A percentile compares a stretch with the other conserved stretches of the same genome.
Evolutionary conservation across 1,140 invertebrate species (phyloP).

Genomic region (Dinothrombium tinctorium): DNA sequence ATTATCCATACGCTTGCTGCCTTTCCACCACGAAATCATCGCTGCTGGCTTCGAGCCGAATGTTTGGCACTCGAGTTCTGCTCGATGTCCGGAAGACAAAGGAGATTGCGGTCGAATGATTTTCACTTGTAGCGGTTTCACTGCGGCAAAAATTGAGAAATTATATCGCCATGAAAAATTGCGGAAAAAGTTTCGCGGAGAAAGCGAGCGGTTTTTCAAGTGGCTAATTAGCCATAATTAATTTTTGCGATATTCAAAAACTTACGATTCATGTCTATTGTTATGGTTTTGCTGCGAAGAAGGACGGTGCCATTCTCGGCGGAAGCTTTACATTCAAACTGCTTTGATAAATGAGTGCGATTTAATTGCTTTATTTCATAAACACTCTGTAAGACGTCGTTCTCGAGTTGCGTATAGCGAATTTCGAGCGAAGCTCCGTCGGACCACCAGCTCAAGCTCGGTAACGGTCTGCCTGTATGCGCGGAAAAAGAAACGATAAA

Average conservation of each 20-base stretch:
- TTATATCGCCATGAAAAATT: too few species aligned
- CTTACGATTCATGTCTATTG: constrained; percentile 20
- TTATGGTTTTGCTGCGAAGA: constrained; percentile 14
- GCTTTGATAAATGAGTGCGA: constrained; percentile 48
- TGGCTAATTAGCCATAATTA: too few species aligned
- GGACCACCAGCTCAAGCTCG: constrained; percentile 18
- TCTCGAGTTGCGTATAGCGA: constrained; percentile 11
- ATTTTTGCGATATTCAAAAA: too few species aligned
- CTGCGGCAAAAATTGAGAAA: constrained; percentile 31
- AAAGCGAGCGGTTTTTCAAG: too few species aligned
- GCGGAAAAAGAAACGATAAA: neutral
- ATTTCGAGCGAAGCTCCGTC: constrained; percentile 15
- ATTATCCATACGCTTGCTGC: constrained; percentile 9
- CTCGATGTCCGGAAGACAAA: constrained; percentile 15
- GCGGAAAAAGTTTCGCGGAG: too few species aligned
- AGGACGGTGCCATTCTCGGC: constrained; percentile 45
- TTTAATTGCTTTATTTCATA: constrained; percentile 43
- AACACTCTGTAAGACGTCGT: constrained; percentile 23
- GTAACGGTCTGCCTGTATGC: constrained; percentile 15
- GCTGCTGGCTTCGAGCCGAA: constrained; percentile 16
- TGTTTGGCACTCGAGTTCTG: constrained; percentile 15
- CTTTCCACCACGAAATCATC: constrained; percentile 17
- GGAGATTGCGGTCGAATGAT: constrained; percentile 39
- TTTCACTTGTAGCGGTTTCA: constrained; percentile 51
- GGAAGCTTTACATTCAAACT: constrained; percentile 56